phyloP scores from a whole-genome alignment of 2,888 invertebrate species.

The Vannuccia rotundouncinata region DNA sequence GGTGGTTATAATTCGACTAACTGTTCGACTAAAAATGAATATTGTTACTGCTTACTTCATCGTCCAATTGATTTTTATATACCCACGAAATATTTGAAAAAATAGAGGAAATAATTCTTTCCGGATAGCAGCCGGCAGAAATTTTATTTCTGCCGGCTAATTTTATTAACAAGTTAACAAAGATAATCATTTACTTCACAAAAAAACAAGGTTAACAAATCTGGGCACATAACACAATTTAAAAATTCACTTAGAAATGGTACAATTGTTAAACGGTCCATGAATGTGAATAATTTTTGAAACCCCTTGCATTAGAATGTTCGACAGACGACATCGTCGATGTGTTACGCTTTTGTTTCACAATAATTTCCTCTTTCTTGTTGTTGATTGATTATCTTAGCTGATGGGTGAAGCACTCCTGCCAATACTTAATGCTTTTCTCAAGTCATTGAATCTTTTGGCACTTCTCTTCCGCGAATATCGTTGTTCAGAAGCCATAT shows the following conservation, averaged over 20 bases:
- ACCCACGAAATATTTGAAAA: not conserved
- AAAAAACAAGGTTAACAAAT: not conserved
- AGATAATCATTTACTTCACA: not conserved
- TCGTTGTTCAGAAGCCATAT: not conserved
- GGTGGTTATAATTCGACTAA: no score
- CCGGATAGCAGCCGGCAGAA: not conserved
- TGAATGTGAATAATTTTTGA: not conserved
- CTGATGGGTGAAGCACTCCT: not conserved
- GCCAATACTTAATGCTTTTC: not conserved
- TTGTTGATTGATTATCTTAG: not conserved
- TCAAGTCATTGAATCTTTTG: not conserved
- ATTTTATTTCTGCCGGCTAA: no score
- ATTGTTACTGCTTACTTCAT: not conserved
- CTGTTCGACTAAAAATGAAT: no score
- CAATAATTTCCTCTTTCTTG: not conserved
- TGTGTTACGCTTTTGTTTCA: not conserved
- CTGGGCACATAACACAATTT: not conserved
- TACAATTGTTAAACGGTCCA: not conserved
- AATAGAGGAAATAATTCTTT: not conserved
- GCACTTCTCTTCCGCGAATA: not conserved
- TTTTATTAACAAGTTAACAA: not conserved
- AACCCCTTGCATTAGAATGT: not conserved
- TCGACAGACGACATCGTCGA: not conserved
- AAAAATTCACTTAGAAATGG: not conserved
- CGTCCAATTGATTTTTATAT: not conserved